Conservation (phyloP, 2,113 vertebrate species). For the Irena cyanogastra region DNA sequence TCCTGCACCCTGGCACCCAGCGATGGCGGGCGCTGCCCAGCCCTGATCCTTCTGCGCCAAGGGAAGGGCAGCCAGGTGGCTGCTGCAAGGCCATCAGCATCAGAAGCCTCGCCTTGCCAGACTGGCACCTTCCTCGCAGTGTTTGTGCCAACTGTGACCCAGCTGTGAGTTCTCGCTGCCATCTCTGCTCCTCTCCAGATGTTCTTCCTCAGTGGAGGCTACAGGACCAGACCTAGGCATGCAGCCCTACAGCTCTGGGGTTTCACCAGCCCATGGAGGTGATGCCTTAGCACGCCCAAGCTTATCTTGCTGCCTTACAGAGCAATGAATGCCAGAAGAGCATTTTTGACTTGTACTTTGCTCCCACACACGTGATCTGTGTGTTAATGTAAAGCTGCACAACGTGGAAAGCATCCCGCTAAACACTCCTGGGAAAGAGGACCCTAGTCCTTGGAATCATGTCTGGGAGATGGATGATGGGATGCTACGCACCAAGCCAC, state of each 20-base stretch:
- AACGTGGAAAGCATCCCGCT: background rate
- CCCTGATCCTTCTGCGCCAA: accelerated
- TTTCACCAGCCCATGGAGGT: background rate
- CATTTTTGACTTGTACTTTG: background rate
- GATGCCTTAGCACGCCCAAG: background rate
- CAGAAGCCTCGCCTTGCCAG: background rate
- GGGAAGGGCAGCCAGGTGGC: background rate
- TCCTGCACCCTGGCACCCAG: background rate
- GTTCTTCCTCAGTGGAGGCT: background rate
- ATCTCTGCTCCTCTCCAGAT: background rate
- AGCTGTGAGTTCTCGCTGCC: background rate
- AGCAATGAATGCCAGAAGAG: background rate
- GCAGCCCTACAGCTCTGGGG: background rate
- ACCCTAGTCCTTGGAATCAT: background rate
- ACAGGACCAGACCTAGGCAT: background rate
- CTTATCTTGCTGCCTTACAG: background rate
- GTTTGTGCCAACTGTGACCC: background rate
- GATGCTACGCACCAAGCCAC: background rate
- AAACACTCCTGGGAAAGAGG: background rate
- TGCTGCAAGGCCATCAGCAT: background rate
- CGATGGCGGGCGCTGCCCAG: accelerated
- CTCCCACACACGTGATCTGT: accelerated
- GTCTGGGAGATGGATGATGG: background rate
- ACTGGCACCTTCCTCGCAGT: background rate
- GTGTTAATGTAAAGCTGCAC: accelerated